These are phyloP conservation scores for Syngnathus floridae DNA, from an alignment of 2,113 vertebrate genomes.

Conservation along the genomic window DNA sequence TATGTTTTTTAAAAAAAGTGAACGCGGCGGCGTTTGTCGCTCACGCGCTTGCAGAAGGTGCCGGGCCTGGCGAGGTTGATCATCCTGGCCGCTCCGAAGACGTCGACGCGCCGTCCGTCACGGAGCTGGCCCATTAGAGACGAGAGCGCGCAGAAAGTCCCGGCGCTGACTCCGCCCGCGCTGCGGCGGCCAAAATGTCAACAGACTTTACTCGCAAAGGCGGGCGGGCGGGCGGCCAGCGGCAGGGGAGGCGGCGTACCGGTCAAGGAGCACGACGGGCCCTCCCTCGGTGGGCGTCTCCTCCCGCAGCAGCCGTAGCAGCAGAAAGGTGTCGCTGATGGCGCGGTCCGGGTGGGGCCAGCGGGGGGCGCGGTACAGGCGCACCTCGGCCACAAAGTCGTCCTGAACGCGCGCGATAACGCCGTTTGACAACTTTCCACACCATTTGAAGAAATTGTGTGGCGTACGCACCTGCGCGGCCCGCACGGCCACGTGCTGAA, in stretches of 20 bases:
- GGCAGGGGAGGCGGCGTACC: constrained; percentile 49
- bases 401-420: constrained; percentile 67
- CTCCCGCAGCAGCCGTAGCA: constrained; percentile 81
- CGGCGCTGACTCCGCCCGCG: constrained; percentile 84
- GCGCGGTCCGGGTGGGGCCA: constrained; percentile 96
- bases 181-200: constrained; percentile 53
- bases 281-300: constrained; percentile 76
- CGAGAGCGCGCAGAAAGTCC: constrained; percentile 85
- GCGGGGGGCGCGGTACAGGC: constrained; percentile 81
- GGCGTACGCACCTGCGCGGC: constrained; percentile 77
- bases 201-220: too few relatives aligned
- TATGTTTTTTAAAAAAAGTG: too few relatives aligned
- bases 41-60: constrained; percentile 84
- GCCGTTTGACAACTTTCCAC: too few relatives aligned
- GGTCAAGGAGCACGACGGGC: constrained; percentile 82
- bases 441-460: too few relatives aligned
- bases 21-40: constrained; percentile 33
- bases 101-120: constrained; percentile 80
- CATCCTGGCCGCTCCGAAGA: constrained; percentile 90
- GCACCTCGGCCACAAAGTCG: constrained; percentile 90
- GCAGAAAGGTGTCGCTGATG: constrained; percentile 89
- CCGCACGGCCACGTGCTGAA: constrained; percentile 88
- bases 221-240: neutral
- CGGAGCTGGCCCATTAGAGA: constrained; percentile 84
- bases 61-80: constrained; percentile 90